phyloP scores from a whole-genome alignment of 2,888 invertebrate genomes.

The Nephrocerus scutellatus region DNA sequence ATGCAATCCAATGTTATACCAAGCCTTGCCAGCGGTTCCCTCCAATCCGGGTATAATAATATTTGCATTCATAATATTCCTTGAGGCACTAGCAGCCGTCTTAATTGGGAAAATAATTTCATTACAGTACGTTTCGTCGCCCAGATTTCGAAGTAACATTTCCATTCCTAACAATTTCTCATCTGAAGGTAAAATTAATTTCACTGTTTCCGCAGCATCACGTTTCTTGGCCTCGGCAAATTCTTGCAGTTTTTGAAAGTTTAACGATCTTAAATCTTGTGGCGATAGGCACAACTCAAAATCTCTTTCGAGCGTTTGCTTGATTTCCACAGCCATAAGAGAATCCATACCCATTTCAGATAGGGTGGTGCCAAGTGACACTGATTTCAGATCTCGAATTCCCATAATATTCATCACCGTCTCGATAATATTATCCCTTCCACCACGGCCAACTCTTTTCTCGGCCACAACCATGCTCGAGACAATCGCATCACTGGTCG shows the following conservation, averaged over 20 bases:
- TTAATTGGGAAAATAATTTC: slow-evolving; percentile 53
- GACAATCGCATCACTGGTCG: slow-evolving; percentile 62
- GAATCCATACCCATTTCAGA: slow-evolving; percentile 96
- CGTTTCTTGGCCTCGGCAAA: slow-evolving; percentile 32
- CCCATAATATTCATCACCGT: slow-evolving; percentile 64
- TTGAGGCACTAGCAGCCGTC: slow-evolving; percentile 36
- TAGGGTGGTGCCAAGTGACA: slow-evolving; percentile 64
- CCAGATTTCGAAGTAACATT: slow-evolving; percentile 56
- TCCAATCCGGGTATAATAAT: slow-evolving; percentile 62
- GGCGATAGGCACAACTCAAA: slow-evolving; percentile 80
- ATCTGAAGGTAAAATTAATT: slow-evolving; percentile 38
- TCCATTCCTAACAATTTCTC: slow-evolving; percentile 49
- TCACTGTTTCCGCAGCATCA: slow-evolving; percentile 33
- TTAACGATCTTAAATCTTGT: slow-evolving; percentile 75
- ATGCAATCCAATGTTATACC: slow-evolving; percentile 37
- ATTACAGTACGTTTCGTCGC: slow-evolving; percentile 53
- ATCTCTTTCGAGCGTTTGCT: slow-evolving; percentile 82
- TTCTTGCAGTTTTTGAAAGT: slow-evolving; percentile 53
- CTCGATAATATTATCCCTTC: slow-evolving; percentile 62
- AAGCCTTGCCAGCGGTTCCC: slow-evolving; percentile 52
- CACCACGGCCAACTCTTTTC: slow-evolving; percentile 58
- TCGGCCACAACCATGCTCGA: slow-evolving; percentile 83
- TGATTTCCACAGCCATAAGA: slow-evolving; percentile 94
- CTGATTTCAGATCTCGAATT: slow-evolving; percentile 61
- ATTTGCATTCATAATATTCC: slow-evolving; percentile 28